Conservation (phyloP, 2,113 vertebrate genomes). For the Macrotis lagotis region DNA sequence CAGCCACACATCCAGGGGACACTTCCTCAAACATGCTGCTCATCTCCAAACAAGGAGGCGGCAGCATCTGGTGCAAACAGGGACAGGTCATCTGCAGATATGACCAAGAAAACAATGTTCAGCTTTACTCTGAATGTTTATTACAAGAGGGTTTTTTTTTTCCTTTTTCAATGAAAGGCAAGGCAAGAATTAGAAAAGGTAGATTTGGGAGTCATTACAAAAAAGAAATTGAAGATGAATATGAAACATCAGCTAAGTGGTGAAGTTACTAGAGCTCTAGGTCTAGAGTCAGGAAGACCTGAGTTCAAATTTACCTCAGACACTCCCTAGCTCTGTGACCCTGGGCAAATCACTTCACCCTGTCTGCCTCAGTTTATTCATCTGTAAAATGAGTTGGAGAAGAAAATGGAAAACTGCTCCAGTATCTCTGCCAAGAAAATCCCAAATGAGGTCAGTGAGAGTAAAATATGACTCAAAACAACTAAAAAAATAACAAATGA, state of each 20-base stretch:
- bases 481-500: neutral
- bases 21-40: too few relatives aligned
- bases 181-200: neutral
- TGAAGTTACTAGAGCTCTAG: too few relatives aligned
- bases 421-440: neutral
- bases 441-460: neutral
- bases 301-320: neutral
- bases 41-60: neutral
- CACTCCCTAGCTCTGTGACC: neutral
- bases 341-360: neutral
- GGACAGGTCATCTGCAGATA: too few relatives aligned
- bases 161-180: neutral
- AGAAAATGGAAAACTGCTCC: neutral
- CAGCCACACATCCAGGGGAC: neutral
- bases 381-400: neutral
- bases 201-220: neutral
- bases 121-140: neutral
- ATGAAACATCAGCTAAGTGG: neutral
- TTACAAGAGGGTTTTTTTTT: neutral
- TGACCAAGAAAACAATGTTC: too few relatives aligned
- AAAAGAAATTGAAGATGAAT: neutral
- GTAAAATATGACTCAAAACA: neutral
- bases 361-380: neutral
- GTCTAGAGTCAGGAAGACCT: neutral
- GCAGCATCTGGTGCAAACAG: too few relatives aligned